Evolutionary conservation across 2,113 vertebrate species (phyloP).

Genomic region (Gasterosteus aculeatus): DNA sequence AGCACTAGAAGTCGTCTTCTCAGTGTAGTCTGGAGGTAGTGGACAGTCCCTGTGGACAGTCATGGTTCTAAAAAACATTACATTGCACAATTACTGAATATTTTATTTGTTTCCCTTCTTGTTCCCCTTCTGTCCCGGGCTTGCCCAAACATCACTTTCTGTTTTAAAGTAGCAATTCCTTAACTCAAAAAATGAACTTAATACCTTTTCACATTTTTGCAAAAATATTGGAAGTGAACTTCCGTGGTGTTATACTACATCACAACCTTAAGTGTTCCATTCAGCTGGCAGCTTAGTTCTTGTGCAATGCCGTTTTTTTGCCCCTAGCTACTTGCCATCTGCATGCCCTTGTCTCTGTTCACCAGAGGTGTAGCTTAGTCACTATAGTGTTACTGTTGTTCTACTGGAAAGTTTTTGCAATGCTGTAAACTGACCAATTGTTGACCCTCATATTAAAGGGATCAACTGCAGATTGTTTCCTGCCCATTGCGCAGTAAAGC

Average conservation of each 20-base stretch:
- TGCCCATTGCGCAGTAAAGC: neutral
- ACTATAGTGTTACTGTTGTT: neutral
- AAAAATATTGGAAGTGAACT: neutral
- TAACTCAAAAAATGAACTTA: neutral
- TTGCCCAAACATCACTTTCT: neutral
- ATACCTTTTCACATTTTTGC: neutral
- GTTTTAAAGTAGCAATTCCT: neutral
- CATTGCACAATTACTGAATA: neutral
- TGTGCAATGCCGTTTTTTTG: neutral
- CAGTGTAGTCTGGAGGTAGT: neutral
- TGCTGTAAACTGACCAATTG: neutral
- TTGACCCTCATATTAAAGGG: neutral
- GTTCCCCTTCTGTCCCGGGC: neutral
- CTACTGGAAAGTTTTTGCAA: neutral
- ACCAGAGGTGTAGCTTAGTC: neutral
- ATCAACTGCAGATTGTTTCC: neutral
- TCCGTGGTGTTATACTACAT: neutral
- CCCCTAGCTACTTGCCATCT: neutral
- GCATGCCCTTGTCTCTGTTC: neutral
- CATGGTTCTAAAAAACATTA: neutral
- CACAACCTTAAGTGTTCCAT: neutral
- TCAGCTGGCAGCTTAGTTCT: neutral
- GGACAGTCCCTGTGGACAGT: neutral
- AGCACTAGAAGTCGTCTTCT: neutral
- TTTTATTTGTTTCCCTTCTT: conserved; percentile 3